Base-by-base conservation (phyloP, 2,113 vertebrate genomes). In the Tamias sibiricus region DNA sequence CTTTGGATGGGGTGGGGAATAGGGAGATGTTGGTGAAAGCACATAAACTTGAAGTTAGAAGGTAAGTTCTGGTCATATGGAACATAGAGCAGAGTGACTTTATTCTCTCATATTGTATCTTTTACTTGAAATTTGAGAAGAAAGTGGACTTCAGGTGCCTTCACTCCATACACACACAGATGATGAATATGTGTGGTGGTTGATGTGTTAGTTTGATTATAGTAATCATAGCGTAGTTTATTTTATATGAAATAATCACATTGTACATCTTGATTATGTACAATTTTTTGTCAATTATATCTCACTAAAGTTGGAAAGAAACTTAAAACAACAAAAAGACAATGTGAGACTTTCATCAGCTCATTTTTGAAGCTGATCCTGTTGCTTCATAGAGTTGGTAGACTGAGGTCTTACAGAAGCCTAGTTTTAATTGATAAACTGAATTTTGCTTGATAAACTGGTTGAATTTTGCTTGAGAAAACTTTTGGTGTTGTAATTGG, bases 391-490 rank as follows among this genome's bases (percentile, higher is more conserved):
- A 42, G 44, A 62, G 17, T 35, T 69, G 68, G 66, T 79, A 64
- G 83, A 30, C 47, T 9, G 28, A 75, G 69, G 19, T 80, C 62
- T 90, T 76, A 64, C 19, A 40, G 40, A 74, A 44, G 26, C 26
- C 20, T 68, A 20, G 22, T 80, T 96, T 66, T 91, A 74, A 90
- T 75, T 77, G n/a, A 59, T 42, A 13, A 91, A 40, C 72, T 59
- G 32, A 95, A 47, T 37, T 87, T 90, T 83, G n/a, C 42, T 91
- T 17, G 69, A 86, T 35, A 82, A 64, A 79, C 72, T n/a, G 84
- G 71, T 62, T 64, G 74, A 62, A 42, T 95, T 94, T 96, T 90
- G 26, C 52, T 26, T 26, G 72, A 86, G 72, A 84, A 87, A 76
- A 80, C 47, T 62, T 49, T 89, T 90, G 42, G n/a, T 47, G 16